phyloP scores from a whole-genome alignment of 2,888 invertebrate species.

The Steinernema hermaphroditum region DNA sequence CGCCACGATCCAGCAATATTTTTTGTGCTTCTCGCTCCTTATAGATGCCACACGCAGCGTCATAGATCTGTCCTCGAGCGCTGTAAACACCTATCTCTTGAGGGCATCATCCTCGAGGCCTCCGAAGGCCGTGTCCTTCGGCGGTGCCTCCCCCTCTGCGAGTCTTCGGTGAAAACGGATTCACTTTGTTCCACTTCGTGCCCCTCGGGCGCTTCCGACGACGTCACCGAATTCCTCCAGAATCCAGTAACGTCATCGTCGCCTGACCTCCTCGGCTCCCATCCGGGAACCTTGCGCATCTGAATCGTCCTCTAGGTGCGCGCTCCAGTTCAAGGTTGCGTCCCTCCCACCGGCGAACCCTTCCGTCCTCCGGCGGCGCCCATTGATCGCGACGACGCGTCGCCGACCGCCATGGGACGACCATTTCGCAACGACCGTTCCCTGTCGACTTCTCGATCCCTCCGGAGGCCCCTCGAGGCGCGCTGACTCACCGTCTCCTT shows the following conservation, averaged over 20 bases:
- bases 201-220: background rate
- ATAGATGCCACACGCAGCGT: no score
- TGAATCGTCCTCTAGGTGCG: background rate
- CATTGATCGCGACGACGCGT: slow-evolving; percentile 13
- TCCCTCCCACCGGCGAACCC: background rate
- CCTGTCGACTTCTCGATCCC: background rate
- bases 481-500: background rate
- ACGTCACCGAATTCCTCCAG: slow-evolving; percentile 25
- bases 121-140: no score
- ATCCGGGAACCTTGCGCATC: background rate
- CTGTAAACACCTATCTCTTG: no score
- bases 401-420: background rate
- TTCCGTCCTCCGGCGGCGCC: background rate
- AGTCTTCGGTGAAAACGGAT: background rate
- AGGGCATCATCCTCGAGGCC: no score
- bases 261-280: background rate
- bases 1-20: no score
- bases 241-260: background rate
- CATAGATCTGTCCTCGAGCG: no score
- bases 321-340: slow-evolving; percentile 18
- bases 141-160: no score
- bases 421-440: background rate
- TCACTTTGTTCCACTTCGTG: background rate
- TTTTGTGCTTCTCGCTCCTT: no score
- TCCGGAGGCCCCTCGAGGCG: background rate